phyloP scores from a whole-genome alignment of 2,113 vertebrate species.

The Cercocebus atys region DNA sequence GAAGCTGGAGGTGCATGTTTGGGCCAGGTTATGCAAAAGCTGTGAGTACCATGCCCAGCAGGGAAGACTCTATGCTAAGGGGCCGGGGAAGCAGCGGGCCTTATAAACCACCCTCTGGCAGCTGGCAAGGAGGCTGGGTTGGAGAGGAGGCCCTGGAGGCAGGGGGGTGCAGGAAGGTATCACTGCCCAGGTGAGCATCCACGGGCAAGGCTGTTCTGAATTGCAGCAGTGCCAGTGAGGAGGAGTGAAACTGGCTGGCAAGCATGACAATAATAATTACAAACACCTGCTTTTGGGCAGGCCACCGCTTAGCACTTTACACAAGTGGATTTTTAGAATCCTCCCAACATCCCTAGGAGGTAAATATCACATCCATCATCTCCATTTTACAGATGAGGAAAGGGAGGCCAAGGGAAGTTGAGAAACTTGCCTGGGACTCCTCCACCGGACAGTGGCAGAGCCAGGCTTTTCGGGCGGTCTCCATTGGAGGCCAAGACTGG shows the following conservation, averaged over 20 bases:
- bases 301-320: background rate
- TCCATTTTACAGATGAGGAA: background rate
- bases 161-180: background rate
- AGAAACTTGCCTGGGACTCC: too few species aligned
- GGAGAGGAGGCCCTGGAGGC: background rate
- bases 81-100: background rate
- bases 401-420: background rate
- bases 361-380: background rate
- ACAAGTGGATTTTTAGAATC: background rate
- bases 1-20: rapidly evolving
- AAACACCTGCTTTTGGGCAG: background rate
- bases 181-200: background rate
- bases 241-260: background rate
- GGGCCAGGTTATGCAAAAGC: background rate
- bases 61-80: background rate
- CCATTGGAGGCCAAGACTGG: background rate
- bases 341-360: background rate
- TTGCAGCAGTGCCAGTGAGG: rapidly evolving
- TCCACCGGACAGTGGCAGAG: background rate
- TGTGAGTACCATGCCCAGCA: too few species aligned
- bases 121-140: too few species aligned
- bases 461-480: background rate
- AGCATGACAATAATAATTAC: rapidly evolving
- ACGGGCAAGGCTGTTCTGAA: background rate
- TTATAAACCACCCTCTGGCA: background rate